phyloP scores from a whole-genome alignment of 2,797 vertebrate species.

The Hippocampus kuda region DNA sequence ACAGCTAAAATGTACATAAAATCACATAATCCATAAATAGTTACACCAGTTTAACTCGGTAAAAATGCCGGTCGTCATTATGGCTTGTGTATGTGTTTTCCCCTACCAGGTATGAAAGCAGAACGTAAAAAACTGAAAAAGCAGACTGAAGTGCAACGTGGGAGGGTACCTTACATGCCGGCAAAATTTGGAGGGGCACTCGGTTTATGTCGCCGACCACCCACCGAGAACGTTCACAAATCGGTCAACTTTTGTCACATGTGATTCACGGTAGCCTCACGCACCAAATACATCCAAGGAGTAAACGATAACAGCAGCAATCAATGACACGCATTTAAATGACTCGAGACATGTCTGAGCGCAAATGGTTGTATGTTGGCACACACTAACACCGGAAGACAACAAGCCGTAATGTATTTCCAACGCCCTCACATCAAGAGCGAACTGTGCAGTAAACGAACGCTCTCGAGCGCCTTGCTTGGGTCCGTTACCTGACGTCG shows the following conservation, averaged over 20 bases:
- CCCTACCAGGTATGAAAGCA: constrained; percentile 19
- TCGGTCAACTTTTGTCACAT: not conserved
- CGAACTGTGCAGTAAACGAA: constrained; percentile 35
- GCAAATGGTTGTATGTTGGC: too few relatives aligned
- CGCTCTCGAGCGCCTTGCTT: constrained; percentile 11
- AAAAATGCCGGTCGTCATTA: not conserved
- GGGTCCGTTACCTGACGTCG: constrained; percentile 19
- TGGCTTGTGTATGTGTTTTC: not conserved
- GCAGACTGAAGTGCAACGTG: not conserved
- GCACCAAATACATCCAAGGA: not conserved
- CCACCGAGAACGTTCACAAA: not conserved
- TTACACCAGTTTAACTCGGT: not conserved
- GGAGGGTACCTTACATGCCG: constrained; percentile 24
- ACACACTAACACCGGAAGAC: not conserved
- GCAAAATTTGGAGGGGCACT: constrained; percentile 24
- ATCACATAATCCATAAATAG: too few relatives aligned
- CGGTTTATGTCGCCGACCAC: constrained; percentile 20
- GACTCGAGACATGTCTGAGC: not conserved
- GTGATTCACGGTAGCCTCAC: not conserved
- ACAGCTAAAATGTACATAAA: too few relatives aligned
- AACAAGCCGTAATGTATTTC: constrained; percentile 21
- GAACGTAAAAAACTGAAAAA: not conserved
- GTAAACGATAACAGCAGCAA: not conserved
- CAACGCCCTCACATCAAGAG: constrained; percentile 30
- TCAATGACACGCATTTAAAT: not conserved